Base-by-base conservation (phyloP, 2,113 vertebrate species). In the Ictidomys tridecemlineatus region DNA sequence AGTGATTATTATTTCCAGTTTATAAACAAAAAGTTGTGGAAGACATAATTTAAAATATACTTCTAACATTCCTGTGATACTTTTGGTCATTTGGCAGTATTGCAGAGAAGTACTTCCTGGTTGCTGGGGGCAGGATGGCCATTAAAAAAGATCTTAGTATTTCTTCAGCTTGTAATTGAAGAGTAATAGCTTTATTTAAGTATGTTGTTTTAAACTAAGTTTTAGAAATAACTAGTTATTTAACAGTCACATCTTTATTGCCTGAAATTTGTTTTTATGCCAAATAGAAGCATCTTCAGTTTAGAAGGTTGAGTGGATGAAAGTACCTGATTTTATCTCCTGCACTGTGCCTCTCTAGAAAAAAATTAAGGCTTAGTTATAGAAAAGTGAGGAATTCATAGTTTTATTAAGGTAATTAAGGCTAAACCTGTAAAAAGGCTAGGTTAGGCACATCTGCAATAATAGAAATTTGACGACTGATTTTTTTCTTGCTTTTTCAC, bases 211-310 rank as follows among this genome's bases (percentile, higher is more conserved):
- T 61, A 87, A 84, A 48, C 39, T 24, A 32, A 63, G 42, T 18
- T 93, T 95, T 93, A n/a, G 48, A 82, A 30, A 80, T 70, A 85
- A 45, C 85, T 87, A 53, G 34, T 92, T 96, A 61, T 51, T 92
- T 58, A 76, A 76, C n/a, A 61, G 61, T 70, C 48, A 37, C 18
- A 28, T 85, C 2, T 92, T 69, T 87, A 88, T n/a, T 94, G 53
- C 63, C 69, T 78, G 37, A 67, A 86, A 85, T 74, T 76, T 80
- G 48, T 72, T 37, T 90, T 90, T 63, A 42, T 93, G 20, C 73
- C 51, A 78, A 30, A 17, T 67, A 92, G 70, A 85, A 77, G 30
- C 79, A n/a, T 70, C 28, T 28, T 24, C 37, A 4, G 8, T 39
- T 56, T 83, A 39, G 77, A 65, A 85, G 20, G 32, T 17, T 80